Evolutionary conservation across 2,888 invertebrate species (phyloP).

Genomic region (Cosmia pyralina): DNA sequence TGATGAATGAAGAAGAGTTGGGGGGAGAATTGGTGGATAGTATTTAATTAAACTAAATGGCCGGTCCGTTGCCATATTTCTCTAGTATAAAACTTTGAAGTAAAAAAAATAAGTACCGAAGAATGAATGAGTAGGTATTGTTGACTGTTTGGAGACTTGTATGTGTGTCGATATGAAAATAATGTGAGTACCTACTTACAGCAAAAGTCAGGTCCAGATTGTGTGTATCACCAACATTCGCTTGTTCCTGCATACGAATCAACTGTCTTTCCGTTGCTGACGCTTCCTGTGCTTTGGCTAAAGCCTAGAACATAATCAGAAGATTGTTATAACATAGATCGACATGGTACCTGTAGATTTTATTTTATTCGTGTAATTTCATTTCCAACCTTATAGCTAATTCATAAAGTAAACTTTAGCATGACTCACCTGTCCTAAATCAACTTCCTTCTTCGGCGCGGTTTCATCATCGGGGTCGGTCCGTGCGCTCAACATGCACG

Average conservation of each 20-base stretch:
- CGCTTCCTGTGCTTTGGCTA: conserved; percentile 99
- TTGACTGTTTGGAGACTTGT: background rate
- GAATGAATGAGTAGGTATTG: background rate
- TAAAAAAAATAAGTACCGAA: background rate
- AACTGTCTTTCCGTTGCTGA: conserved; percentile 97
- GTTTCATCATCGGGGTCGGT: conserved; percentile 79
- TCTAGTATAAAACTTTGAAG: background rate
- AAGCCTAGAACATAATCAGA: conserved; percentile 82
- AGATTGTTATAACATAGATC: background rate
- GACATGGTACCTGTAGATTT: background rate
- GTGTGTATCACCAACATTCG: conserved; percentile 96
- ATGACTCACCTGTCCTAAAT: conserved; percentile 78
- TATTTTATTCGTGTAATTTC: background rate
- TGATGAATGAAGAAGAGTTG: no score
- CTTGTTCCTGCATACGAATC: conserved; percentile 97
- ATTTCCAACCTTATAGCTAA: no score
- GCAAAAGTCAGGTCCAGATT: conserved; percentile 99
- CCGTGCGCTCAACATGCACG: conserved; percentile 91
- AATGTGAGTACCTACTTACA: conserved; percentile 89
- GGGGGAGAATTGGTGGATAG: background rate
- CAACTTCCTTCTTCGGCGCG: conserved; percentile 76
- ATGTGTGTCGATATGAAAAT: background rate
- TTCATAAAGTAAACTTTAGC: conserved; percentile 3
- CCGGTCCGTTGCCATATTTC: background rate
- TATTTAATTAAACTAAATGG: background rate